Evolutionary conservation across 2,797 vertebrate species (phyloP), one percentile per base, ranked within the genome.

Genomic region (Peromyscus aztecus): DNA sequence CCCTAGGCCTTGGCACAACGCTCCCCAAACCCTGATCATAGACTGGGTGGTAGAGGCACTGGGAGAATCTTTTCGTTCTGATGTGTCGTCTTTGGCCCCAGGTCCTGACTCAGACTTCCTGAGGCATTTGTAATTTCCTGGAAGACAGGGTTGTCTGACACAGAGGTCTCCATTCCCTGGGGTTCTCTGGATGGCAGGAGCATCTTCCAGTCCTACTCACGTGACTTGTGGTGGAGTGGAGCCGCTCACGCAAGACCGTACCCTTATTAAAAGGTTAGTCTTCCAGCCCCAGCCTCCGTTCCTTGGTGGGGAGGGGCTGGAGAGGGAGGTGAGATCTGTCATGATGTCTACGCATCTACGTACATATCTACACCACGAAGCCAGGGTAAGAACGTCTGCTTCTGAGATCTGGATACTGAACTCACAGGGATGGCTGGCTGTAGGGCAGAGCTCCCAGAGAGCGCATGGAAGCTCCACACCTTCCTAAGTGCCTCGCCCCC

Each of bases 21-120:
- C 57, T 29, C 40, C 75, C 59, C 31, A 90, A 61, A 78, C 21
- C 40, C 16, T 90, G 75, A 29, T 46, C 12, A 63, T 24, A 34
- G 17, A 55, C 16, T 29, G 43, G 49, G 59, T 49, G 43, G 52
- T 52, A 37, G 13, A 8, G 13, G 14, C 29, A 8, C 59, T 52
- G 34, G 46, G 46, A 80, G 40, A 90, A 49, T 17, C 59, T 24
- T 49, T 63, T 61, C n/a, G 12, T 63, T 78, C 75, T 67, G 49
- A 67, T 52, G 19, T 19, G 14, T 52, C 2, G 5, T 78, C 71
- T 77, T 77, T 77, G 57, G 55, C 21, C 40, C 73, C 31, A 21
- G 29, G 63, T 76, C 57, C 73, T 77, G 87, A 89, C 55, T 61
- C 89, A 77, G 73, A 43, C n/a, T 76, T 89, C 73, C 87, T 89